phyloP scores from a whole-genome alignment of 2,113 vertebrate species.

The Acrocephalus arundinaceus region DNA sequence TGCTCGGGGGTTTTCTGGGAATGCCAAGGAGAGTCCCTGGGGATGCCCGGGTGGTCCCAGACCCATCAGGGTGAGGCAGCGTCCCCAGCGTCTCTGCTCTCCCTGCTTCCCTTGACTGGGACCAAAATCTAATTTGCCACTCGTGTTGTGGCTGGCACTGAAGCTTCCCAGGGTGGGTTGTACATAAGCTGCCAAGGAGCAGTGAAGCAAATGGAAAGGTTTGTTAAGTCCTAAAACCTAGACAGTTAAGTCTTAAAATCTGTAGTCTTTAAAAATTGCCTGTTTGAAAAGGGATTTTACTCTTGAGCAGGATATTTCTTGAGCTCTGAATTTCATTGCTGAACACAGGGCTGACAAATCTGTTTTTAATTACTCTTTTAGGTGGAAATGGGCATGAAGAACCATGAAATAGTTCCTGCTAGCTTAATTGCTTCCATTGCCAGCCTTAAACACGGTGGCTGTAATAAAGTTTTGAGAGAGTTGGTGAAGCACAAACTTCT shows the following conservation, averaged over 20 bases:
- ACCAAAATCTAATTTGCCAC: not conserved
- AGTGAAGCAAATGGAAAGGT: not conserved
- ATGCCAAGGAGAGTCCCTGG: not conserved
- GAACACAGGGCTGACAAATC: not conserved
- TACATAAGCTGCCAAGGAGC: not conserved
- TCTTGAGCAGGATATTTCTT: not conserved
- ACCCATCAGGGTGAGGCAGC: not conserved
- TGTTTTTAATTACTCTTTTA: slow-evolving; percentile 60
- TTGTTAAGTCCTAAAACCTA: not conserved
- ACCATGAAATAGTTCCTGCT: slow-evolving; percentile 94
- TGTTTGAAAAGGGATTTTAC: not conserved
- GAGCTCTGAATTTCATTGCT: not conserved
- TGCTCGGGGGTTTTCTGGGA: too few relatives aligned
- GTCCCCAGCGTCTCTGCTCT: not conserved
- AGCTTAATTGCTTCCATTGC: slow-evolving; percentile 93
- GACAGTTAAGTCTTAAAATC: not conserved
- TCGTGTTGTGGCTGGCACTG: not conserved
- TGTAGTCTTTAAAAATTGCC: not conserved
- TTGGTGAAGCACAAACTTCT: slow-evolving; percentile 90
- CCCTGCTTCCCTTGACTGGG: accelerated
- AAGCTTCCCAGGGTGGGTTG: not conserved
- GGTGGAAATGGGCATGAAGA: slow-evolving; percentile 99
- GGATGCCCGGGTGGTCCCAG: not conserved
- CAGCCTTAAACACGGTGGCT: slow-evolving; percentile 94
- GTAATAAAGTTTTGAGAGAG: slow-evolving; percentile 92